Conservation (phyloP, 1,140 invertebrate genomes). For the Pseudomyrmex dendroicus region DNA sequence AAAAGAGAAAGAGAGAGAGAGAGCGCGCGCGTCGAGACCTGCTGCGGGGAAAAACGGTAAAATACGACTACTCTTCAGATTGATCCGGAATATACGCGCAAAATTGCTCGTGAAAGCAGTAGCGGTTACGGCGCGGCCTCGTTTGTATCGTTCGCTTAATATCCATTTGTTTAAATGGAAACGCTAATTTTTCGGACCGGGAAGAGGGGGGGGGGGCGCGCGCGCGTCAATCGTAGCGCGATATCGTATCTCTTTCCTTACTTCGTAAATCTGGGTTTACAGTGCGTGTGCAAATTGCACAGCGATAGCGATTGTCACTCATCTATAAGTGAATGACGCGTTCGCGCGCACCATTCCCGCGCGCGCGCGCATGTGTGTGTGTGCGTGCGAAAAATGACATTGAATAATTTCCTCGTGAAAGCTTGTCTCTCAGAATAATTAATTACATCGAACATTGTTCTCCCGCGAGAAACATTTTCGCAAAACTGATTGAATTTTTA, state of each 20-base stretch:
- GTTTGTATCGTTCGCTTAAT: slow-evolving; percentile 26
- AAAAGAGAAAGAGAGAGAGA: slow-evolving; percentile 51
- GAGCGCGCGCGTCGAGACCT: background rate
- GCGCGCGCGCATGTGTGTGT: no score
- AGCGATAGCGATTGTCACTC: slow-evolving; percentile 45
- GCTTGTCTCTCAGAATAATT: slow-evolving; percentile 44
- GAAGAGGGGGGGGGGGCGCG: no score
- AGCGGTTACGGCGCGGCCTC: slow-evolving; percentile 36
- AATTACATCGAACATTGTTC: slow-evolving; percentile 53
- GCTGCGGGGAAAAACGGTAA: slow-evolving; percentile 56
- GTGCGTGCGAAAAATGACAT: slow-evolving; percentile 39
- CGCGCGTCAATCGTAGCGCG: slow-evolving; percentile 28
- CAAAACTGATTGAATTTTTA: slow-evolving; percentile 55
- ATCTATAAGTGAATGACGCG: slow-evolving; percentile 12
- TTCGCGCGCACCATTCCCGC: slow-evolving; percentile 12
- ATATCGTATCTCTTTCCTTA: slow-evolving; percentile 48
- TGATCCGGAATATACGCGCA: slow-evolving; percentile 60
- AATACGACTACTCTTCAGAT: slow-evolving; percentile 71
- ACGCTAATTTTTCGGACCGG: slow-evolving; percentile 44
- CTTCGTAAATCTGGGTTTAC: slow-evolving; percentile 53
- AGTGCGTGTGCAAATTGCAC: slow-evolving; percentile 28
- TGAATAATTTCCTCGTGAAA: slow-evolving; percentile 51
- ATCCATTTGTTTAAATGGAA: slow-evolving; percentile 64
- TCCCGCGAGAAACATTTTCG: slow-evolving; percentile 45
- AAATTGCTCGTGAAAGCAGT: slow-evolving; percentile 53